These are phyloP conservation scores for Agonopterix subpropinquella DNA, from an alignment of 2,888 invertebrate species.

Conservation along the genomic window DNA sequence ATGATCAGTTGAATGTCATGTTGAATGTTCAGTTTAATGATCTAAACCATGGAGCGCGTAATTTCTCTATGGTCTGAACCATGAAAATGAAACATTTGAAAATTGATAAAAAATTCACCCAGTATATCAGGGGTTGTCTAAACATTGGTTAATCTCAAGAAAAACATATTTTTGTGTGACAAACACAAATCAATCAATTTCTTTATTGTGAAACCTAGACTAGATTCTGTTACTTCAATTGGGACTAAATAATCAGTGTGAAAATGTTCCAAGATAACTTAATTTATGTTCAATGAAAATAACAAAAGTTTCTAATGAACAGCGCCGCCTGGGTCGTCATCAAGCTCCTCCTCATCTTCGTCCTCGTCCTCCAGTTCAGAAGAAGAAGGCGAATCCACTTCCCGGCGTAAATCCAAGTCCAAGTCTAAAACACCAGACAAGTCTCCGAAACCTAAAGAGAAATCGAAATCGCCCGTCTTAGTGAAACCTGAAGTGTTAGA, in stretches of 20 bases:
- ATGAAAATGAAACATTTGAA: too few species aligned
- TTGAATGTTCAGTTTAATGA: too few species aligned
- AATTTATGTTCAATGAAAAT: neutral
- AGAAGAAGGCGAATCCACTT: constrained; percentile 57
- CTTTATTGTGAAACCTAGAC: too few species aligned
- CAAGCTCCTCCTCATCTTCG: constrained; percentile 68
- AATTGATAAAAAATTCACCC: too few species aligned
- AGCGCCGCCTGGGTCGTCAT: constrained; percentile 70
- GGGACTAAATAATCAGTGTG: neutral
- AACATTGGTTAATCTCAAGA: too few species aligned
- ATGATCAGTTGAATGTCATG: too few species aligned
- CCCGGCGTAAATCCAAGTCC: constrained; percentile 56
- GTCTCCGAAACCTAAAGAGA: constrained; percentile 47
- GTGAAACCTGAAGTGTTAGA: constrained; percentile 26
- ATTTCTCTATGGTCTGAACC: too few species aligned
- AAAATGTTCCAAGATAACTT: neutral
- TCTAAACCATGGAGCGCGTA: too few species aligned
- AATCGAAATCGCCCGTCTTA: constrained; percentile 46
- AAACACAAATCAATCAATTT: too few species aligned
- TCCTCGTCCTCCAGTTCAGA: constrained; percentile 71
- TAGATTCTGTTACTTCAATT: too few species aligned
- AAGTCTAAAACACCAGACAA: constrained; percentile 59
- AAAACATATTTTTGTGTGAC: too few species aligned
- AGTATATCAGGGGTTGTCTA: too few species aligned
- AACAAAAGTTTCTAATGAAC: constrained; percentile 3